Evolutionary conservation across 2,797 vertebrate species (phyloP).

Genomic region (Gymnoscopelus microlampas): DNA sequence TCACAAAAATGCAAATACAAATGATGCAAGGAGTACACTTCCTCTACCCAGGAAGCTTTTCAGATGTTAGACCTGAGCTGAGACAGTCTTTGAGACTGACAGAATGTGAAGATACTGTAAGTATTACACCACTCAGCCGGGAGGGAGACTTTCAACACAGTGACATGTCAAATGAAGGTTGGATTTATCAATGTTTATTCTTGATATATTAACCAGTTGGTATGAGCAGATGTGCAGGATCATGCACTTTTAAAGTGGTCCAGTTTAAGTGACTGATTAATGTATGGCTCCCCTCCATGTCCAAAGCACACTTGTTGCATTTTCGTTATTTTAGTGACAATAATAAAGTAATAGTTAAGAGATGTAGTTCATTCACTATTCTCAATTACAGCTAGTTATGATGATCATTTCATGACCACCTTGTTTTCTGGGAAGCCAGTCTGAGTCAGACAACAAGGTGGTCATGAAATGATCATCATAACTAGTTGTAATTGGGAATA

Average conservation of each 20-base stretch:
- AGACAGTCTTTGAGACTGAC: no score
- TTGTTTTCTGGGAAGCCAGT: slow-evolving; percentile 49
- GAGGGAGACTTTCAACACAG: slow-evolving; percentile 19
- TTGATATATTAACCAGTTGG: slow-evolving; percentile 18
- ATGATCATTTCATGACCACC: slow-evolving; percentile 52
- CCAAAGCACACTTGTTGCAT: neutral
- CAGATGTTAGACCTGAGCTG: no score
- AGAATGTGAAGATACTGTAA: no score
- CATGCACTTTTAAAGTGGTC: neutral
- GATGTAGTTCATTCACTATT: slow-evolving; percentile 15
- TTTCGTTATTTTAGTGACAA: neutral
- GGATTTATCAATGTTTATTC: slow-evolving; percentile 14
- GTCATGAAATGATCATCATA: slow-evolving; percentile 57
- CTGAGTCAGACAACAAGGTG: slow-evolving; percentile 35
- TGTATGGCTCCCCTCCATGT: neutral
- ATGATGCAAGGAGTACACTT: slow-evolving; percentile 11
- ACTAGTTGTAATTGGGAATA: slow-evolving; percentile 43
- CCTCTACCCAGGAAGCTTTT: neutral
- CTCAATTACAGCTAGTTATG: slow-evolving; percentile 51
- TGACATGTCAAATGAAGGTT: slow-evolving; percentile 12
- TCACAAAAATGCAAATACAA: neutral
- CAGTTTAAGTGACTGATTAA: neutral
- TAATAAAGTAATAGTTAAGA: slow-evolving; percentile 1
- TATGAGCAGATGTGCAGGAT: neutral
- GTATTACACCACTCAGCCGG: slow-evolving; percentile 29